Conservation (phyloP, 2,113 vertebrate species). For the Tetraodon nigroviridis region DNA sequence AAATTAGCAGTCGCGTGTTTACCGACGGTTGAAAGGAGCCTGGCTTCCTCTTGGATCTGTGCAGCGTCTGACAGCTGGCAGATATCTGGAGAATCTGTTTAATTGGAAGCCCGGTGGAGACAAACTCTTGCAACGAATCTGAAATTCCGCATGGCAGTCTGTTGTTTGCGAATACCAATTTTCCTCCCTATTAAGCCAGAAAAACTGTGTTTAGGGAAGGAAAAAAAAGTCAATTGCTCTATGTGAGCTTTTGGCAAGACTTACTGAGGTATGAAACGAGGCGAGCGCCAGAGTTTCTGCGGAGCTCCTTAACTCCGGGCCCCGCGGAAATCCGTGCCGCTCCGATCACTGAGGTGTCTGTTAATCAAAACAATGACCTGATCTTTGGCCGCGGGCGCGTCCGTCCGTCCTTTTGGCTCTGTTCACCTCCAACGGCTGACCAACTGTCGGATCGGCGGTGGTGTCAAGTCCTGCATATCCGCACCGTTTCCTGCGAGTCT, state of each 20-base stretch:
- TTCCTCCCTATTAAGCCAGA: slow-evolving; percentile 37
- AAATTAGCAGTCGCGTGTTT: not conserved
- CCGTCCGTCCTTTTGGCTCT: slow-evolving; percentile 5
- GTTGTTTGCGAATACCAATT: slow-evolving; percentile 43
- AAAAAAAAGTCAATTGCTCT: slow-evolving; percentile 45
- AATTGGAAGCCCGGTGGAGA: slow-evolving; percentile 38
- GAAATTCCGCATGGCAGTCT: slow-evolving; percentile 16
- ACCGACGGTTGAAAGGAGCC: not conserved
- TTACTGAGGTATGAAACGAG: slow-evolving; percentile 63
- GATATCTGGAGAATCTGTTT: slow-evolving; percentile 26
- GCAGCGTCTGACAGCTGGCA: not conserved
- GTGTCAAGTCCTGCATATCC: slow-evolving; percentile 40
- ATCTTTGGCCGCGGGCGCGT: slow-evolving; percentile 1
- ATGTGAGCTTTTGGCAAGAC: slow-evolving; percentile 46
- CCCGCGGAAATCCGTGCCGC: slow-evolving; percentile 48
- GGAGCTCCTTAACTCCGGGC: slow-evolving; percentile 33
- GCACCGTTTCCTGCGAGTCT: slow-evolving; percentile 41
- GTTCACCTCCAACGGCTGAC: slow-evolving; percentile 15
- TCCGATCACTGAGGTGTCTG: slow-evolving; percentile 33
- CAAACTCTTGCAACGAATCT: slow-evolving; percentile 36
- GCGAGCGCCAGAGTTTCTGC: slow-evolving; percentile 48
- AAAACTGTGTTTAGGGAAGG: slow-evolving; percentile 39
- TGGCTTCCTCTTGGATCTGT: not conserved
- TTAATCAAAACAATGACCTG: slow-evolving; percentile 13
- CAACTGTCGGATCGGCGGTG: slow-evolving; percentile 24